Percentiles rank a stretch among this genome's conserved stretches.
Conservation (phyloP, 2,113 vertebrate genomes). For the Microcebus griseorufus region DNA sequence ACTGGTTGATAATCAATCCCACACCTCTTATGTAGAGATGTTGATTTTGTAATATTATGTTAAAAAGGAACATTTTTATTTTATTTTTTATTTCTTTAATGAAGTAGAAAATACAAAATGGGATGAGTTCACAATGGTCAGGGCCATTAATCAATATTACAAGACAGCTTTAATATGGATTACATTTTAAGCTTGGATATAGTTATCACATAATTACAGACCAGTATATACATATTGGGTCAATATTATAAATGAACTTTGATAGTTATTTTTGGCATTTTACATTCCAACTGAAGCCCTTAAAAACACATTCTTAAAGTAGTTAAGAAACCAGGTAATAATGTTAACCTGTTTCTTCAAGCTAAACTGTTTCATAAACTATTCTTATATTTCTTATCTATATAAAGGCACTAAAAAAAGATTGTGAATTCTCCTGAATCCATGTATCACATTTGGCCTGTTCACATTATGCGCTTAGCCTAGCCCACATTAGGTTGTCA, state of each 20-base stretch:
- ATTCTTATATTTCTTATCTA: background rate
- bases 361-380: background rate
- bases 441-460: background rate
- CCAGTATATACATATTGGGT: constrained; percentile 34
- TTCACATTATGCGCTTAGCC: background rate
- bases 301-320: background rate
- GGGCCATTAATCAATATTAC: constrained; percentile 17
- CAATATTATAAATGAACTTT: constrained; percentile 64
- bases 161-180: constrained; percentile 62
- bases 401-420: background rate
- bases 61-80: constrained; percentile 50
- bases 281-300: constrained; percentile 41
- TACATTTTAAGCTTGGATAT: constrained; percentile 51
- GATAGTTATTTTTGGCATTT: constrained; percentile 43
- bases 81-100: constrained; percentile 27
- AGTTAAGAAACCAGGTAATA: background rate
- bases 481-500: background rate
- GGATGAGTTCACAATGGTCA: constrained; percentile 24
- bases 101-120: constrained; percentile 61
- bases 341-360: background rate
- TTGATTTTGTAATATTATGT: constrained; percentile 63
- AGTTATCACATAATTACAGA: constrained; percentile 69
- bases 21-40: constrained; percentile 70
- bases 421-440: background rate
- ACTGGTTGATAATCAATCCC: constrained; percentile 64